Percentiles rank a stretch among this genome's conserved stretches.
Conservation (phyloP, 30 jellyfish, hydroid and myxozoan species). For the Phacellophora camtschatica region DNA sequence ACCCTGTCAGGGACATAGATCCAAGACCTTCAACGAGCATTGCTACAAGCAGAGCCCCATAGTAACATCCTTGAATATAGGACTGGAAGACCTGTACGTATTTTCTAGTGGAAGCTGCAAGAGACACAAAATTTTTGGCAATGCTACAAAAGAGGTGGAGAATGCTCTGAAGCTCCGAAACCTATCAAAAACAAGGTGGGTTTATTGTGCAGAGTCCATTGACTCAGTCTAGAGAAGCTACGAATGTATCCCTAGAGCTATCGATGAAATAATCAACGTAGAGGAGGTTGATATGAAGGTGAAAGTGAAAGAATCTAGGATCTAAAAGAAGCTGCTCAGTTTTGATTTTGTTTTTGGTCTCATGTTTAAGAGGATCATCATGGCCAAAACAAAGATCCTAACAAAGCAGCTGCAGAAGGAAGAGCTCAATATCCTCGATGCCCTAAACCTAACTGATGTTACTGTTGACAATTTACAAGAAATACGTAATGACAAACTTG, state of each 20-base stretch:
- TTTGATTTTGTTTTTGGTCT: slow-evolving; percentile 17
- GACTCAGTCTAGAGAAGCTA: slow-evolving; percentile 35
- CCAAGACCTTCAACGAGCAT: slow-evolving; percentile 18
- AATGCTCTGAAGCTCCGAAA: slow-evolving; percentile 18
- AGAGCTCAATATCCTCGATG: slow-evolving; percentile 21
- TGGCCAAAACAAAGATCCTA: slow-evolving; percentile 28
- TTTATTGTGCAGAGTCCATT: background rate
- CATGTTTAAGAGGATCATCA: slow-evolving; percentile 30
- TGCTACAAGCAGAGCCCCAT: slow-evolving; percentile 11
- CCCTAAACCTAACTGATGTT: slow-evolving; percentile 2
- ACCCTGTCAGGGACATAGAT: slow-evolving; percentile 34
- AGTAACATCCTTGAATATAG: background rate
- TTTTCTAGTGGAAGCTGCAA: slow-evolving; percentile 24
- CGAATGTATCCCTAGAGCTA: background rate
- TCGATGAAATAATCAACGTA: slow-evolving; percentile 9
- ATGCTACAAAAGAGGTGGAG: too few relatives aligned
- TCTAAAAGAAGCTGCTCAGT: slow-evolving; percentile 14
- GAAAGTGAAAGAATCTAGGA: slow-evolving; percentile 5
- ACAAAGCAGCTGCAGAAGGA: slow-evolving; percentile 44
- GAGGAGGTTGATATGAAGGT: slow-evolving; percentile 14
- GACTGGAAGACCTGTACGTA: background rate
- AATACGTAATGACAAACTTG: slow-evolving; percentile 3
- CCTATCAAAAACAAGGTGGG: slow-evolving; percentile 27
- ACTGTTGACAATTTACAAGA: background rate
- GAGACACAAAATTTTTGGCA: background rate